A percentile compares a stretch with the other conserved stretches of the same genome.
These are phyloP conservation scores for Pagetopsis macropterus DNA, from an alignment of 2,797 vertebrate genomes.

Conservation along the genomic window DNA sequence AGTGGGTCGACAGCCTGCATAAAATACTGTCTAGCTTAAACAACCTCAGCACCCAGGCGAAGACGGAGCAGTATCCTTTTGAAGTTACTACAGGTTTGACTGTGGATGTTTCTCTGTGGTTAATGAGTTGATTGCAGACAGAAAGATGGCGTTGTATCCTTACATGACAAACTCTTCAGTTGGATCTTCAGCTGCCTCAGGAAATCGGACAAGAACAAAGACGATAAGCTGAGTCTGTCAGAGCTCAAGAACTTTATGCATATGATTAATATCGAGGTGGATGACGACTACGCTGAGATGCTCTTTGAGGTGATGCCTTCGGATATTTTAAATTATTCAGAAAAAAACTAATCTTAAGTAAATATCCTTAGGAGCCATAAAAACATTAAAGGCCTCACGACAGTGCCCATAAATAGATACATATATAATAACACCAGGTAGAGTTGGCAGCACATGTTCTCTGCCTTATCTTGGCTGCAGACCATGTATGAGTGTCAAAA, in stretches of 20 bases:
- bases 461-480: too few species aligned
- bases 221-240: conserved; percentile 90
- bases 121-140: neutral
- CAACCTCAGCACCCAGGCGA: conserved; percentile 86
- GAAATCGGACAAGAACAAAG: conserved; percentile 95
- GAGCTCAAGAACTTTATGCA: conserved; percentile 92
- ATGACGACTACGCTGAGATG: conserved; percentile 87
- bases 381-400: neutral
- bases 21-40: conserved; percentile 85
- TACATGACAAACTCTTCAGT: conserved; percentile 82
- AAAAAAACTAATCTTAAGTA: neutral
- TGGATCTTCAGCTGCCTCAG: conserved; percentile 94
- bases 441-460: too few species aligned
- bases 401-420: neutral
- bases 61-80: conserved; percentile 96
- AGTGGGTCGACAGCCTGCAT: conserved; percentile 90
- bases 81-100: neutral
- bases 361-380: neutral
- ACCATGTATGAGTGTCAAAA: too few species aligned
- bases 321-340: neutral
- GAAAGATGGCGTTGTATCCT: conserved; percentile 68
- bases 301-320: conserved; percentile 88
- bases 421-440: neutral
- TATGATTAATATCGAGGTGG: conserved; percentile 91
- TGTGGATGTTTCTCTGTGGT: neutral